Evolutionary conservation across 2,888 invertebrate species (phyloP).

Genomic region (Ypsolopha sequella): DNA sequence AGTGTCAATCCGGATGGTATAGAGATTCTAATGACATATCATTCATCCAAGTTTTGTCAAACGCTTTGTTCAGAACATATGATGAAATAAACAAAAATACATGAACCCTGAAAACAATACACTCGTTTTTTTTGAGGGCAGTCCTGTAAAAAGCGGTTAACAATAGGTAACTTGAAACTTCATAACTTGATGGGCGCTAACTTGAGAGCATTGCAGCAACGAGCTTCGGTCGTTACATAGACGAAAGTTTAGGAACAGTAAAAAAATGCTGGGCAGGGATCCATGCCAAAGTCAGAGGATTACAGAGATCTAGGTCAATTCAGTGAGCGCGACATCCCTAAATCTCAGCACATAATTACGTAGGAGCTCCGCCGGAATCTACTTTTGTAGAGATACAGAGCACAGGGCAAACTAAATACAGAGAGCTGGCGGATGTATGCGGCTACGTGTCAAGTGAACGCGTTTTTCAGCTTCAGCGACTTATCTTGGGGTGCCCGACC

Average conservation of each 20-base stretch:
- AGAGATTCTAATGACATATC: too few relatives aligned
- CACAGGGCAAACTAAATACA: too few relatives aligned
- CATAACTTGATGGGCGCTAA: background rate
- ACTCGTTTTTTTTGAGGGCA: too few relatives aligned
- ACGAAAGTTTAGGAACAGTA: constrained; percentile 16
- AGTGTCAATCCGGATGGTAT: too few relatives aligned
- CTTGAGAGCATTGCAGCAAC: background rate
- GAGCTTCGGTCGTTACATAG: constrained; percentile 5
- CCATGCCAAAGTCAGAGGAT: constrained; percentile 26
- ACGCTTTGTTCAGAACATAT: too few relatives aligned
- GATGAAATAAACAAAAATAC: too few relatives aligned
- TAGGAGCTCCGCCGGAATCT: background rate
- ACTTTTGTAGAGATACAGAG: background rate
- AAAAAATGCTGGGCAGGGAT: constrained; percentile 20
- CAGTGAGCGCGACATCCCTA: constrained; percentile 27
- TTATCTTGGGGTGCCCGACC: too few relatives aligned
- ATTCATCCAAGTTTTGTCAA: too few relatives aligned
- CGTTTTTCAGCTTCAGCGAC: too few relatives aligned
- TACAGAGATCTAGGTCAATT: constrained; percentile 44
- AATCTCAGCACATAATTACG: constrained; percentile 46
- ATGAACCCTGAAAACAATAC: too few relatives aligned
- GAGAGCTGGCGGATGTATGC: background rate
- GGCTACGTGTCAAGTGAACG: background rate
- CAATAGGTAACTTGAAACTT: too few relatives aligned
- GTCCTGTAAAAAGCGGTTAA: too few relatives aligned